A percentile compares a stretch with the other conserved stretches of the same genome.
These are phyloP conservation scores for Dryobates pubescens DNA, from an alignment of 2,797 vertebrate genomes.

Conservation along the genomic window DNA sequence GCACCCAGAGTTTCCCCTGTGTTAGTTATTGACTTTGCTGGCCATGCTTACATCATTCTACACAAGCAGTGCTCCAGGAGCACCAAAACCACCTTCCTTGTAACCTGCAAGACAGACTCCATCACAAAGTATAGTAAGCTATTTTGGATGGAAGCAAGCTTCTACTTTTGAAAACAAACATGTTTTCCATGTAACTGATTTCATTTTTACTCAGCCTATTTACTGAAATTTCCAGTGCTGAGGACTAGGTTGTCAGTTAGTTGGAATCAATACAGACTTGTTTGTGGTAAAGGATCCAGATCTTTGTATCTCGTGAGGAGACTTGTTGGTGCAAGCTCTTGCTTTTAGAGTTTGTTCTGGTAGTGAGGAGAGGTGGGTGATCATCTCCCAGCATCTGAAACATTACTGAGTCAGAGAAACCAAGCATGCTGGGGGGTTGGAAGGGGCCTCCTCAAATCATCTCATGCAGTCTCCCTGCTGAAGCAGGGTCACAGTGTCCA, in stretches of 20 bases:
- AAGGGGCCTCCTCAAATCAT: no score
- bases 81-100: background rate
- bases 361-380: background rate
- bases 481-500: no score
- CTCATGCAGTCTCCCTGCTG: no score
- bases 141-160: background rate
- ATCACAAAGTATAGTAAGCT: no score
- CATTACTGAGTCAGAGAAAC: background rate
- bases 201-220: background rate
- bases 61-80: background rate
- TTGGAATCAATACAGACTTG: background rate
- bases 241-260: background rate
- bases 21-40: accelerated
- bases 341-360: background rate
- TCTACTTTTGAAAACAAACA: background rate
- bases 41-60: background rate
- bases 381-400: background rate
- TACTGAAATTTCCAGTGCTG: background rate
- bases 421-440: no score
- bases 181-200: background rate
- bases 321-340: background rate
- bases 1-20: background rate
- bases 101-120: no score
- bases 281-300: background rate
- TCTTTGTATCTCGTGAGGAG: background rate